phyloP scores from a whole-genome alignment of 2,113 vertebrate species.

The Trichechus manatus region DNA sequence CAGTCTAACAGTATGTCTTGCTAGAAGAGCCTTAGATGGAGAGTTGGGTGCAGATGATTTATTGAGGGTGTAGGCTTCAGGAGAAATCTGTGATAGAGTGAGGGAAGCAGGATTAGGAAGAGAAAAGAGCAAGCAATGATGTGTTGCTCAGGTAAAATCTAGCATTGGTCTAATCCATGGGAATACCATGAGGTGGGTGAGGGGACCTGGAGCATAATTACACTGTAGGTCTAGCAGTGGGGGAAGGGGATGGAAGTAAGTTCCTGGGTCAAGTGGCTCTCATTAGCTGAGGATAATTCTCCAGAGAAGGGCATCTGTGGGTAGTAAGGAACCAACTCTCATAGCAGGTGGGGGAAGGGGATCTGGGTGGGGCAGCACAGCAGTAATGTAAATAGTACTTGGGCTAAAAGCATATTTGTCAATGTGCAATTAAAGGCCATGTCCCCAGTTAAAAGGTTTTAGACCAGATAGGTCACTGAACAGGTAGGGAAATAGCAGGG shows the following conservation, averaged over 20 bases:
- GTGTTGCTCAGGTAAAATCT: background rate
- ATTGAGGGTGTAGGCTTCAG: background rate
- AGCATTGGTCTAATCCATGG: background rate
- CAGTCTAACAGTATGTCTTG: background rate
- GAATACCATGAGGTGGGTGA: background rate
- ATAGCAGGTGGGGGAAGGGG: background rate
- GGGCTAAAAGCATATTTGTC: background rate
- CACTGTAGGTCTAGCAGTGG: background rate
- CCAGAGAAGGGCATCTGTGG: background rate
- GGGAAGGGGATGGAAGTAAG: background rate
- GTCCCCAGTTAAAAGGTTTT: conserved; percentile 19
- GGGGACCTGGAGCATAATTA: background rate
- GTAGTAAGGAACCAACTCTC: background rate
- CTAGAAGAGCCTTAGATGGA: background rate
- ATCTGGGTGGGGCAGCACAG: background rate
- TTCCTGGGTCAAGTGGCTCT: background rate
- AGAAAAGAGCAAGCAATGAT: background rate
- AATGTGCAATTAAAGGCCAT: background rate
- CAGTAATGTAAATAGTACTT: background rate
- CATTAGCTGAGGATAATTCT: background rate
- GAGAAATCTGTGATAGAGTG: background rate
- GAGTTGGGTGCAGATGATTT: background rate
- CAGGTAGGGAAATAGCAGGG: background rate
- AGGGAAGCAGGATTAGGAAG: too few species aligned
- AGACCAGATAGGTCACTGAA: background rate